A percentile compares a stretch with the other conserved stretches of the same genome.
Conservation (phyloP, 2,797 vertebrate species). For the Enteromius treurensis region DNA sequence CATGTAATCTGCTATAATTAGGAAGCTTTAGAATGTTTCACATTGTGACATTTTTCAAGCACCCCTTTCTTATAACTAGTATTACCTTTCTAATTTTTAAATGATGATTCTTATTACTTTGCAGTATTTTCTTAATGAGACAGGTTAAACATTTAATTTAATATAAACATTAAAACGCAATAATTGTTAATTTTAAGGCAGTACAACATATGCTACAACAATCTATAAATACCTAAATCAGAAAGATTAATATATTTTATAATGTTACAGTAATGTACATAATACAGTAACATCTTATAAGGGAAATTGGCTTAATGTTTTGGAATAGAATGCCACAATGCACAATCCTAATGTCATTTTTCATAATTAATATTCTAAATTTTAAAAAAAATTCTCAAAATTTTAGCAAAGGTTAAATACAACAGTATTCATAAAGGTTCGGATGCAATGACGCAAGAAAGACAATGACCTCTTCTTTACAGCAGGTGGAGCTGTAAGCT, state of each 20-base stretch:
- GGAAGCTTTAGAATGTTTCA: neutral
- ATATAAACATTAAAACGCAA: neutral
- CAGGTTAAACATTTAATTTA: neutral
- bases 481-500: constrained; percentile 55
- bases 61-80: neutral
- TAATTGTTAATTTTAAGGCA: neutral
- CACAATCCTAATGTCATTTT: neutral
- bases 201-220: too few species aligned
- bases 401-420: neutral
- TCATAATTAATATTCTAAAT: neutral
- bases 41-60: neutral
- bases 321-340: neutral
- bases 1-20: neutral
- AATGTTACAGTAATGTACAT: neutral
- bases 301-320: too few species aligned
- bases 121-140: neutral
- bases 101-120: neutral
- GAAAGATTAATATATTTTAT: neutral
- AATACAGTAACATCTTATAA: neutral
- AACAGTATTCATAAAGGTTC: neutral
- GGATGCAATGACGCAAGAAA: neutral
- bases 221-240: neutral
- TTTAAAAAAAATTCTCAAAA: neutral
- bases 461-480: constrained; percentile 22
- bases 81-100: neutral